These are phyloP conservation scores for Penaeus japonicus DNA, from an alignment of 1,140 invertebrate species.

Conservation along the genomic window DNA sequence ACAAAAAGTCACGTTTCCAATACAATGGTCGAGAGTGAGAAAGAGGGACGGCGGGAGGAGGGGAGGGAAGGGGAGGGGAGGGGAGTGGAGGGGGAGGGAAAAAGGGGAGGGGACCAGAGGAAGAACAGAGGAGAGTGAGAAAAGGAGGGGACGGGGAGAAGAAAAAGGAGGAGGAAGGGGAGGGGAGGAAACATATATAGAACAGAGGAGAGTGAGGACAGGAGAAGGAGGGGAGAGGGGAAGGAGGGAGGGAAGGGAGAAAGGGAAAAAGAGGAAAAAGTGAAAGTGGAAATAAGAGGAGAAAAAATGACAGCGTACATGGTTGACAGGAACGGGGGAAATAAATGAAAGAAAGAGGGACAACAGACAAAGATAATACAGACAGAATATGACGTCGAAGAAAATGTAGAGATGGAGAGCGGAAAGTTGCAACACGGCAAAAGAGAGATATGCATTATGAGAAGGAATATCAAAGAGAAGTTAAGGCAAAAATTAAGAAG, in stretches of 20 bases:
- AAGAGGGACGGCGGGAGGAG: not conserved
- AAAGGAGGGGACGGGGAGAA: not conserved
- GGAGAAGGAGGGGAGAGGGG: not conserved
- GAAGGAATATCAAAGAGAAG: too few species aligned
- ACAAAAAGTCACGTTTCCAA: constrained; percentile 41
- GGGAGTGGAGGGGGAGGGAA: not conserved
- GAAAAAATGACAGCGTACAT: not conserved
- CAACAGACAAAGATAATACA: not conserved
- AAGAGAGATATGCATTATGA: too few species aligned
- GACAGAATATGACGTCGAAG: not conserved
- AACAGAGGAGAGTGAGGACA: too few species aligned
- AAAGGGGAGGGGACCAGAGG: not conserved
- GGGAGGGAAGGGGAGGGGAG: not conserved
- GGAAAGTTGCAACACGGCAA: too few species aligned
- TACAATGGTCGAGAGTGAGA: not conserved
- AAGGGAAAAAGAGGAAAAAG: not conserved
- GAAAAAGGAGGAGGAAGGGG: too few species aligned
- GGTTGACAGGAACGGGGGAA: not conserved
- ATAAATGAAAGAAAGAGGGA: not conserved
- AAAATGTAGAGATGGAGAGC: too few species aligned
- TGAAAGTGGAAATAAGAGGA: not conserved
- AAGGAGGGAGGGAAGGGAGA: not conserved
- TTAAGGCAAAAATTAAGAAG: too few species aligned
- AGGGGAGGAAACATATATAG: too few species aligned
- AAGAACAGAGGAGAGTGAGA: not conserved